A percentile compares a stretch with the other conserved stretches of the same genome.
Conservation (phyloP, 2,113 vertebrate species). For the Carassius gibelio region DNA sequence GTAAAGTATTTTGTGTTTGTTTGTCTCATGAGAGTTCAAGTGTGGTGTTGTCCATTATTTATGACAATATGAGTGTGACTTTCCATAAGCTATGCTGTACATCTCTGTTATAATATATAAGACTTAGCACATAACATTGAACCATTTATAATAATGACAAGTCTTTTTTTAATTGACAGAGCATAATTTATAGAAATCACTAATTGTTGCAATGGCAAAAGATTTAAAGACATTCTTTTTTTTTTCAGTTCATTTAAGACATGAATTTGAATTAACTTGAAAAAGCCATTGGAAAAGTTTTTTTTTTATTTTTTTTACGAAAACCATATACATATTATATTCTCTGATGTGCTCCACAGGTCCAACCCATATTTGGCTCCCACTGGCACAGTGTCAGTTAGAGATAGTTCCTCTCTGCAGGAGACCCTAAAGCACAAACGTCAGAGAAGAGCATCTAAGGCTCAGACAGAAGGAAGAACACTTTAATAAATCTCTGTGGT, state of each 20-base stretch:
- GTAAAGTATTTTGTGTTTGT: background rate
- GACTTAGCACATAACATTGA: background rate
- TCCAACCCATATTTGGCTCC: conserved; percentile 10
- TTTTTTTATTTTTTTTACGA: too few relatives aligned
- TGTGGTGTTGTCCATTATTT: background rate
- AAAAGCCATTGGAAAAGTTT: too few relatives aligned
- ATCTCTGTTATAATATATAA: background rate
- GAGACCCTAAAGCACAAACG: background rate
- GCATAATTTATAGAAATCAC: too few relatives aligned
- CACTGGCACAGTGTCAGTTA: conserved; percentile 24
- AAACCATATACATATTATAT: too few relatives aligned
- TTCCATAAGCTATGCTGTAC: background rate
- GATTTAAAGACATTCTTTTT: too few relatives aligned
- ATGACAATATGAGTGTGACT: background rate
- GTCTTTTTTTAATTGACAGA: too few relatives aligned
- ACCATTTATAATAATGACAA: background rate
- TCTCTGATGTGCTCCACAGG: background rate
- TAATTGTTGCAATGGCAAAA: too few relatives aligned
- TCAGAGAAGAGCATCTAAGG: conserved; percentile 29
- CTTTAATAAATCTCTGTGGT: conserved; percentile 21
- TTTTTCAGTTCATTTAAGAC: too few relatives aligned
- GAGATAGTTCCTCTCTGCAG: conserved; percentile 9
- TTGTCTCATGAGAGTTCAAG: background rate
- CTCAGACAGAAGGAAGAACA: conserved; percentile 38
- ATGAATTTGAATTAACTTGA: too few relatives aligned